Conservation (phyloP, 30 jellyfish, hydroid and myxozoan genomes). For the Aurelia coerulea region DNA sequence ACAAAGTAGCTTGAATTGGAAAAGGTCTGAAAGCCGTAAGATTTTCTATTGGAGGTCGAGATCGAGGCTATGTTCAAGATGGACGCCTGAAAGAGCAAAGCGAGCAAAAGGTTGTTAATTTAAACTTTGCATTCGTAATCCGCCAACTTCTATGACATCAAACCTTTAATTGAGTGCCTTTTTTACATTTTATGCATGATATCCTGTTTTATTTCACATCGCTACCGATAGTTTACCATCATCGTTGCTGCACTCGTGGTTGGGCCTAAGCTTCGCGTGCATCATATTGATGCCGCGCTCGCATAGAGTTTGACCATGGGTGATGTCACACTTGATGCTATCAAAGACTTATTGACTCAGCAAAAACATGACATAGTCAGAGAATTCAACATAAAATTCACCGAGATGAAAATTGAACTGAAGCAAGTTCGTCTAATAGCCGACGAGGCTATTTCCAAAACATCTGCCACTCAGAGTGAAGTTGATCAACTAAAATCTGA, state of each 20-base stretch:
- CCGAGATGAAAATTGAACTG: no score
- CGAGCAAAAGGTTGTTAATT: slow-evolving; percentile 3
- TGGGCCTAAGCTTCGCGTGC: background rate
- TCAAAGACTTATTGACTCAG: background rate
- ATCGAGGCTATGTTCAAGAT: no score
- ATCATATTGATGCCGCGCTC: background rate
- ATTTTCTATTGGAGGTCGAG: no score
- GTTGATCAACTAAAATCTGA: no score
- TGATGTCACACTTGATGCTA: slow-evolving; percentile 1
- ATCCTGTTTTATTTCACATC: background rate
- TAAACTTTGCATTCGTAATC: background rate
- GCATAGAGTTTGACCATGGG: background rate
- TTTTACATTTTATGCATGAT: background rate
- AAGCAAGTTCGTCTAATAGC: no score
- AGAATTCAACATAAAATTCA: no score
- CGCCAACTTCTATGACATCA: background rate
- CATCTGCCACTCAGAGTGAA: no score
- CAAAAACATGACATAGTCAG: no score
- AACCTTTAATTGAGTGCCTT: slow-evolving; percentile 12
- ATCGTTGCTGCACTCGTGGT: background rate
- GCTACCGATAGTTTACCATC: background rate
- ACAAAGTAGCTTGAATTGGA: no score
- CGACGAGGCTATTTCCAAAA: no score
- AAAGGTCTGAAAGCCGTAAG: no score
- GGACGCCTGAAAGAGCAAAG: no score